Evolutionary conservation across 2,888 invertebrate species (phyloP), one percentile per base, ranked within the genome.

Genomic region (Slavum lentiscoides): DNA sequence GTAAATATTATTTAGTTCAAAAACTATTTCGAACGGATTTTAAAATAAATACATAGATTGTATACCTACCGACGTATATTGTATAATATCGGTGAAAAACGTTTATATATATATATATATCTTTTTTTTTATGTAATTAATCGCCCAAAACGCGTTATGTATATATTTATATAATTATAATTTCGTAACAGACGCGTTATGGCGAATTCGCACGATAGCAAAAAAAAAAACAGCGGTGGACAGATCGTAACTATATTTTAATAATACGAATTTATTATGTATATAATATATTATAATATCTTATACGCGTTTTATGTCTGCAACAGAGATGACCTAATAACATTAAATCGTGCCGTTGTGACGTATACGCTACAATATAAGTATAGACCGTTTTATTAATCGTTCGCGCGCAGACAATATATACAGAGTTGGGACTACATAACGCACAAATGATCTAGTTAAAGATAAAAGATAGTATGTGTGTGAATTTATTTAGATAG

Each of bases 291-390:
- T 69, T 9, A 43, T 6, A 15, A 37, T 53, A 37, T 30, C 15
- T 8, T 15, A 67, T 49, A 67, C 21, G 13, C n/a, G 9, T n/a
- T 17, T 62, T 15, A 15, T 49, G 49, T 49, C 7, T 7, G 11
- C 13, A 49, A 49, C 61, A 62, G n/a, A 74, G 49, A 62, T 62
- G 49, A 62, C 73, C 73, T 62, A 74, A 74, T 73, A 62, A 74
- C 62, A 37, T 62, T 62, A 43, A 49, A 61, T 62, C 49, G 73
- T 74, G 73, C 30, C n/a, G n/a, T 30, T 19, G 43, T 74, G 62
- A 37, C 30, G 62, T 62, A 21, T 19, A 30, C 19, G 19, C 19
- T 4, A 30, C 30, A 4, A 0, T 19, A 55, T 55, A 55, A 9
- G 49, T 39, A 53, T 53, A 19, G 7, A 17, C 4, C 30, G n/a